These are phyloP conservation scores for Xestobium rufovillosum DNA, from an alignment of 2,888 invertebrate species.

Conservation along the genomic window DNA sequence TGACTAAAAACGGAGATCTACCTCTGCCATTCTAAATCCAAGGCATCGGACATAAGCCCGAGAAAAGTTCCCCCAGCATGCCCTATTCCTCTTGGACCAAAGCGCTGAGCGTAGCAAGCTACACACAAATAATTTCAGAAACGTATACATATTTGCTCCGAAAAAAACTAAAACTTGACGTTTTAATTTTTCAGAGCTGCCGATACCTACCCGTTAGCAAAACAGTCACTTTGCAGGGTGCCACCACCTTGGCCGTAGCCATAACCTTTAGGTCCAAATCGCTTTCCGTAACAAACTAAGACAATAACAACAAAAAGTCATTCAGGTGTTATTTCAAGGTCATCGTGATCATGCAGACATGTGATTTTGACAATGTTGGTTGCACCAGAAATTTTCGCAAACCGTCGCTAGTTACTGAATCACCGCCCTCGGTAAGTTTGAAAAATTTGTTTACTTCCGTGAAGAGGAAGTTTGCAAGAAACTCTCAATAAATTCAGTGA, in stretches of 20 bases:
- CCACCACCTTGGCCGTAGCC: slow-evolving; percentile 96
- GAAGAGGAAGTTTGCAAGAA: no score
- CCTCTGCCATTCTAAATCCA: slow-evolving; percentile 70
- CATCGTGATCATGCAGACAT: not conserved
- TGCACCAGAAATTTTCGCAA: no score
- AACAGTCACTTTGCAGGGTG: slow-evolving; percentile 83
- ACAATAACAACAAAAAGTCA: slow-evolving; percentile 23
- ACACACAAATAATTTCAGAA: slow-evolving; percentile 16
- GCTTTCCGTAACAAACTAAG: slow-evolving; percentile 91
- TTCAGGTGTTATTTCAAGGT: slow-evolving; percentile 8
- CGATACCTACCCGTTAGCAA: slow-evolving; percentile 62
- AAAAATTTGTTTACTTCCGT: no score
- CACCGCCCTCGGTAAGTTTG: no score
- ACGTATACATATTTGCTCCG: slow-evolving; percentile 3
- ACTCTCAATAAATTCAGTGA: no score
- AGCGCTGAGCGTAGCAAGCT: slow-evolving; percentile 93
- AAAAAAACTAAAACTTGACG: not conserved
- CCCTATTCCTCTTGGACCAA: slow-evolving; percentile 90
- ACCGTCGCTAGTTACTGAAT: no score
- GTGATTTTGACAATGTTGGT: no score
- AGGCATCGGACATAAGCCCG: slow-evolving; percentile 79
- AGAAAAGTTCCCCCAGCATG: slow-evolving; percentile 82
- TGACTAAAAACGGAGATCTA: no score
- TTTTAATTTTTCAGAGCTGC: not conserved
- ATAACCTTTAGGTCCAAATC: slow-evolving; percentile 95